Base-by-base conservation (phyloP, 2,113 vertebrate species). In the Variabilichromis moorii region DNA sequence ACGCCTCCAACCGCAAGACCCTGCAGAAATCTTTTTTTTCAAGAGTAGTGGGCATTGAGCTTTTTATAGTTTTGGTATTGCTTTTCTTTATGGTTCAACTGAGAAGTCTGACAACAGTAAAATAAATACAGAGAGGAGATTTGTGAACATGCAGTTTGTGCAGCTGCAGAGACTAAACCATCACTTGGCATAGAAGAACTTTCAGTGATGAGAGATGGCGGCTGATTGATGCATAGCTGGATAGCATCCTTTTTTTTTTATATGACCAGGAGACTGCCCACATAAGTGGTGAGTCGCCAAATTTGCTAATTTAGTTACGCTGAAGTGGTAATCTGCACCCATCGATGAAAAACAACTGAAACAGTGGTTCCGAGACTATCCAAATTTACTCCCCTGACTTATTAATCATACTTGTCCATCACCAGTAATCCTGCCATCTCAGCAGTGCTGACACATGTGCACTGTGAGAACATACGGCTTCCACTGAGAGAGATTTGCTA, bases 181-280 rank as follows among this genome's bases (percentile, higher is more conserved):
- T 80, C 40, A 45, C 16, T 10, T 61, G n/a, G 55, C 24, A 40
- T 7, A 14, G 5, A 88, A 83, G 82, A 59, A 85, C 61, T 79
- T 66, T 73, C 35, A 84, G 80, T 57, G 11, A 68, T 35, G 19
- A 87, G 81, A 85, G 37, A 33, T 11, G 9, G 80, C 40, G 21
- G 84, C 61, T 85, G 90, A 59, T 85, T 85, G 78, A 86, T 88
- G 63, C 47, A 84, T 76, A 89, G 81, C 54, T 40, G 82, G 57
- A 47, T 59, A 28, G 80, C 79, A 33, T 90, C 55, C 13, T n/a
- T 9, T 14, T 9, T 37, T 21, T 42, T 3, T 8, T 0, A 0
- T 57, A 33, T 81, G 14, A 55, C 54, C 31, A 50, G 28, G 28
- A 66, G 14, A 53, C 37, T 81, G 13, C 2, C 12, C 24, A 6